These are phyloP conservation scores for Drosophila neoperkinsi DNA, from an alignment of 2,888 invertebrate genomes.

Conservation along the genomic window DNA sequence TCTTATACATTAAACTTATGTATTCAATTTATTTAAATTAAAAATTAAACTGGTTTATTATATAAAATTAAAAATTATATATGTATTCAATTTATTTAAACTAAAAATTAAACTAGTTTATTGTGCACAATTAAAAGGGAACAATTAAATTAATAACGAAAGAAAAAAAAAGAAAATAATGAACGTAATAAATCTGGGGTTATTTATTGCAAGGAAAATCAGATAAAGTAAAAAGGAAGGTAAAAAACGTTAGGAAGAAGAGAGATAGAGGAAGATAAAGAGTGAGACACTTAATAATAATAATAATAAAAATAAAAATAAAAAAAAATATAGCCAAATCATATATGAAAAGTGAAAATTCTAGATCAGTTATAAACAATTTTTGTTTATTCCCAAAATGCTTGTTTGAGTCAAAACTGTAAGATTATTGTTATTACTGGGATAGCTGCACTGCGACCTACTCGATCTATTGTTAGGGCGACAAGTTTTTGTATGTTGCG, in stretches of 20 bases:
- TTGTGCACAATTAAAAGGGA: not conserved
- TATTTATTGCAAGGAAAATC: not conserved
- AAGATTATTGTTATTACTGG: too few species aligned
- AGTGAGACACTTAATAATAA: not conserved
- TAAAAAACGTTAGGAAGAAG: not conserved
- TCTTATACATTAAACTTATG: too few species aligned
- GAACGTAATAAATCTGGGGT: not conserved
- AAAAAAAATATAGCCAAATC: not conserved
- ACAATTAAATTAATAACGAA: not conserved
- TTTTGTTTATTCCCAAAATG: not conserved
- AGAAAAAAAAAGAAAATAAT: not conserved
- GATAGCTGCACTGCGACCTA: too few species aligned
- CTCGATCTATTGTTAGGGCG: not conserved
- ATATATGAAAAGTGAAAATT: not conserved
- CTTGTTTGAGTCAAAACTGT: not conserved
- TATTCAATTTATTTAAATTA: too few species aligned
- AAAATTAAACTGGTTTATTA: too few species aligned
- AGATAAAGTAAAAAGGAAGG: fast-evolving
- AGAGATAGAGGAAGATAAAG: not conserved
- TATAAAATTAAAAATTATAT: too few species aligned
- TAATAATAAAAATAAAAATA: not conserved
- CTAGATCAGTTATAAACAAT: not conserved
- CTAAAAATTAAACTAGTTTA: too few species aligned
- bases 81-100: too few species aligned
- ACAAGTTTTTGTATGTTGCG: not conserved